Evolutionary conservation across 2,113 vertebrate species (phyloP).

Genomic region (Prunella fulvescens): DNA sequence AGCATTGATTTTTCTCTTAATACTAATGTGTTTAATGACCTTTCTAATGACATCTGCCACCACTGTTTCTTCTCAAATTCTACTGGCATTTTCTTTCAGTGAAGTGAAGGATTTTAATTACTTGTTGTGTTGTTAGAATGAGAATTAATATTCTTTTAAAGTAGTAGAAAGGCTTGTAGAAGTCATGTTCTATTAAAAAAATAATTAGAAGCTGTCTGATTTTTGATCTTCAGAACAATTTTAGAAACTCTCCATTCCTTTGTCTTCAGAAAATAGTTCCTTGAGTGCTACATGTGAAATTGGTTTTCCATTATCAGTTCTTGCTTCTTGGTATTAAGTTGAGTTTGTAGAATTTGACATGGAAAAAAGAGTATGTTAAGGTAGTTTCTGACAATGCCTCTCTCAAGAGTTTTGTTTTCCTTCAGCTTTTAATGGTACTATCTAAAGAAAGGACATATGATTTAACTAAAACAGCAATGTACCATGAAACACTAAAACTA

Average conservation of each 20-base stretch:
- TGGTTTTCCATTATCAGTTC: not conserved
- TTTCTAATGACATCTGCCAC: conserved; percentile 19
- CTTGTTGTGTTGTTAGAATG: not conserved
- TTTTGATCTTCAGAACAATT: not conserved
- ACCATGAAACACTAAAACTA: not conserved
- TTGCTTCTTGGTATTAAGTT: not conserved
- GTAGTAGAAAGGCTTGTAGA: not conserved
- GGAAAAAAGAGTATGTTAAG: not conserved
- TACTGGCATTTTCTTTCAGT: not conserved
- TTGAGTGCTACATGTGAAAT: not conserved
- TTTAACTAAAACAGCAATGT: not conserved
- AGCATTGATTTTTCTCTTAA: conserved; percentile 30
- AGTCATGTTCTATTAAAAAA: not conserved
- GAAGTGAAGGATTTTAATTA: conserved; percentile 5
- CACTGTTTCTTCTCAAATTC: conserved; percentile 16
- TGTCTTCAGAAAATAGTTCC: not conserved
- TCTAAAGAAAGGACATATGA: not conserved
- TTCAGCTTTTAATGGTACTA: not conserved
- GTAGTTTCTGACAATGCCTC: not conserved
- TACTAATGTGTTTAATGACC: conserved; percentile 19
- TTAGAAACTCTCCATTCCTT: not conserved
- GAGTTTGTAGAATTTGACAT: not conserved
- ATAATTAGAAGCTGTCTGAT: not conserved
- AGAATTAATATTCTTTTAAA: not conserved
- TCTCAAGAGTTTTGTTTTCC: not conserved